phyloP scores from a whole-genome alignment of 2,113 vertebrate genomes.

The Syngnathus scovelli region DNA sequence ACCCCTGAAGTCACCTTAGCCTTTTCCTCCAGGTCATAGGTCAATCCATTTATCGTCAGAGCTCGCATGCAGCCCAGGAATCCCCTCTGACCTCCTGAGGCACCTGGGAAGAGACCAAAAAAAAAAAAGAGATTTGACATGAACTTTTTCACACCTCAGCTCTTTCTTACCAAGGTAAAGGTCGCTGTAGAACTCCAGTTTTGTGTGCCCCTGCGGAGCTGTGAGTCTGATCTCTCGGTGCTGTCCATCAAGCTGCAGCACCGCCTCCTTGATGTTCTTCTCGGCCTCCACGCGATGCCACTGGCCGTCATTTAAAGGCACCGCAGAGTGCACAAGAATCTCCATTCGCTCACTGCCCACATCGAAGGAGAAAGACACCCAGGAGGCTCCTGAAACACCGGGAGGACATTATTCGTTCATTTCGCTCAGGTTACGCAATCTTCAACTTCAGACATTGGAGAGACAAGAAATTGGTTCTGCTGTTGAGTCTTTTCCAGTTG shows the following conservation, averaged over 20 bases:
- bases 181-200: constrained; percentile 84
- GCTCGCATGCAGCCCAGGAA: constrained; percentile 93
- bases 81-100: constrained; percentile 85
- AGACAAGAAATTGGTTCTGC: too few relatives aligned
- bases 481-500: too few relatives aligned
- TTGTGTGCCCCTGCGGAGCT: constrained; percentile 79
- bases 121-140: too few relatives aligned
- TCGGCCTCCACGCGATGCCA: constrained; percentile 90
- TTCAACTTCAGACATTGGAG: too few relatives aligned
- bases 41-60: constrained; percentile 85
- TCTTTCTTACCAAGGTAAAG: constrained; percentile 82
- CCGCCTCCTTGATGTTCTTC: constrained; percentile 87
- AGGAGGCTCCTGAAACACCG: constrained; percentile 66
- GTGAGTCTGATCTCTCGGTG: constrained; percentile 71
- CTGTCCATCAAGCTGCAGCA: constrained; percentile 81
- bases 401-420: neutral
- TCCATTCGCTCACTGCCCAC: constrained; percentile 85
- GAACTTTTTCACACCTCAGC: too few relatives aligned
- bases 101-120: constrained; percentile 69
- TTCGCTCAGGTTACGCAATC: neutral
- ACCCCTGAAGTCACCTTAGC: constrained; percentile 82
- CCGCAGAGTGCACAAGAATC: constrained; percentile 74
- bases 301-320: constrained; percentile 83
- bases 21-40: constrained; percentile 84
- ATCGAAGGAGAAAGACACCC: constrained; percentile 86